phyloP scores from a whole-genome alignment of 2,113 vertebrate genomes.

The Lynx canadensis region DNA sequence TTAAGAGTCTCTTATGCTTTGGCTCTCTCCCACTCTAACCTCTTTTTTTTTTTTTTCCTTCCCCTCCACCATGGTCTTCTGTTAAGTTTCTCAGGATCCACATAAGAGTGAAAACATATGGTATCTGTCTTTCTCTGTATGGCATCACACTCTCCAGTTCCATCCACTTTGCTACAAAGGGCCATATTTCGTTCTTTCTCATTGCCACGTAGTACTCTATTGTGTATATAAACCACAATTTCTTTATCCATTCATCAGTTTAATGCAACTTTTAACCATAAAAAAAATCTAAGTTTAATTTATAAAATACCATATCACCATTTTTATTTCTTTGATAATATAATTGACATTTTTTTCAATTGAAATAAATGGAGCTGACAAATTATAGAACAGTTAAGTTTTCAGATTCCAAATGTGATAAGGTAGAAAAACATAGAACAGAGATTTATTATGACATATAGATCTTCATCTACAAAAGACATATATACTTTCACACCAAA shows the following conservation, averaged over 20 bases:
- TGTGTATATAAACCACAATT: too few species aligned
- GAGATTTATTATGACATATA: not conserved
- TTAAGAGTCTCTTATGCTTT: too few species aligned
- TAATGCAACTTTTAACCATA: not conserved
- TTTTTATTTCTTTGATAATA: not conserved
- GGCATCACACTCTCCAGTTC: too few species aligned
- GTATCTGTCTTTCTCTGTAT: too few species aligned
- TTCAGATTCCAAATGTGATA: not conserved
- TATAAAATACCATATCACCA: not conserved
- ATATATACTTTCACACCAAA: not conserved
- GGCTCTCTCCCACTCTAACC: too few species aligned
- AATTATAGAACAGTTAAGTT: not conserved
- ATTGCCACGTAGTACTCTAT: accelerated
- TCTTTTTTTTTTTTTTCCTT: too few species aligned
- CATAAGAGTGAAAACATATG: too few species aligned
- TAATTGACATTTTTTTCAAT: not conserved
- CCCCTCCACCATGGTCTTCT: too few species aligned
- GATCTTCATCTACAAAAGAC: not conserved
- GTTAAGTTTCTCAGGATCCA: too few species aligned
- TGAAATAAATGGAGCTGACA: not conserved
- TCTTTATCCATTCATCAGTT: too few species aligned
- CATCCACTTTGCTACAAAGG: too few species aligned
- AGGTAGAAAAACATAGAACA: not conserved
- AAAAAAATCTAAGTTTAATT: not conserved
- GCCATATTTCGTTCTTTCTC: too few species aligned